Base-by-base conservation (phyloP, 2,888 invertebrate species). In the Ctenicera cuprea region DNA sequence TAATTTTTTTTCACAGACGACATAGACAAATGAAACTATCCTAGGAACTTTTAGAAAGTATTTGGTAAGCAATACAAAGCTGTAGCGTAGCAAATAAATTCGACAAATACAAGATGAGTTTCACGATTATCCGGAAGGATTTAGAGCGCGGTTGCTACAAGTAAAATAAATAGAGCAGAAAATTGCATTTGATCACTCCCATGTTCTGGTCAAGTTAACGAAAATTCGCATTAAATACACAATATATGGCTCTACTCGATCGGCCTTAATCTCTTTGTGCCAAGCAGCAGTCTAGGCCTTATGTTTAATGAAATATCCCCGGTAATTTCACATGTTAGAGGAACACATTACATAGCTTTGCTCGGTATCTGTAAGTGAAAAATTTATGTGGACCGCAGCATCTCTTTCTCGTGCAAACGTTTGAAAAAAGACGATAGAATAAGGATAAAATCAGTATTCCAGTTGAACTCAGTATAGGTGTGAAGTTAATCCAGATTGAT, bases 401-500 rank as follows among this genome's bases (percentile, higher is more conserved):
- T 73, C 73, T 65, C 69, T 48, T 54, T 73, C 48, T 38, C 18
- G 12, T 48, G 37, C 73, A 43, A 61, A 52, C 38, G 50, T 66
- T 71, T 71, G 59, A 38, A 74, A 71, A 64, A 57, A 61, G 63
- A 59, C 50, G 70, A 61, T 61, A 74, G 62, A 71, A 67, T 66
- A 66, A 71, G 65, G 65, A 71, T 52, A 45, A 66, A 74, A 74
- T 74, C 74, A 62, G 74, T 74, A 74, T 74, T 74, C 71, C 54
- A 62, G 62, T 59, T 68, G 74, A 68, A 75, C 74, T 71, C 50
- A 64, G 66, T 75, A 63, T 67, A 82, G 83, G 83, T 83, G 83
- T 81, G 82, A 84, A 84, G 84, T 83, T 85, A 85, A 85, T 84
- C 84, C 83, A 83, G 85, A 85, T 85, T 84, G 85, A 85, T 85